phyloP scores from a whole-genome alignment of 2,113 vertebrate species.

The Seriola dumerili region DNA sequence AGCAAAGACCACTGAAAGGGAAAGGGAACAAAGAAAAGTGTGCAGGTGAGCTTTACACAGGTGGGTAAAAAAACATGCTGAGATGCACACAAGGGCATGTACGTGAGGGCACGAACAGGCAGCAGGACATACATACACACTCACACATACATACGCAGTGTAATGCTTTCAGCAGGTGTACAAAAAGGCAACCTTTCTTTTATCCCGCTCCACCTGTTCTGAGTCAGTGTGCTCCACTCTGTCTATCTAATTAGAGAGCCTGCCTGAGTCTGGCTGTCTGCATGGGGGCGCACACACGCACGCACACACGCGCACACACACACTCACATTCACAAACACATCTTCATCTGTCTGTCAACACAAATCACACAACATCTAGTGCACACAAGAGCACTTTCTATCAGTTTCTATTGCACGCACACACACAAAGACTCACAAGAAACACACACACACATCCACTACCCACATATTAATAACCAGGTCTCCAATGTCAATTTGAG shows the following conservation, averaged over 20 bases:
- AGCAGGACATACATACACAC: conserved; percentile 3
- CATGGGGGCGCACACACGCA: conserved; percentile 36
- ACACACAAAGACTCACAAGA: neutral
- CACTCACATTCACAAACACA: conserved; percentile 26
- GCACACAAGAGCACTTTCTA: conserved; percentile 54
- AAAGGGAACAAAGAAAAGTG: conserved; percentile 52
- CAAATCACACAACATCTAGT: conserved; percentile 56
- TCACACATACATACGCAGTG: conserved; percentile 14
- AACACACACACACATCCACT: conserved; percentile 31
- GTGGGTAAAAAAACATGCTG: conserved; percentile 58
- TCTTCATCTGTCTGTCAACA: conserved; percentile 48
- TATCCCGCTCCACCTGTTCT: conserved; percentile 61
- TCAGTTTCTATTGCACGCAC: conserved; percentile 27
- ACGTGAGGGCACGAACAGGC: conserved; percentile 34
- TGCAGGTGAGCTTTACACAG: conserved; percentile 55
- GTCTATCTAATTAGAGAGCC: conserved; percentile 75
- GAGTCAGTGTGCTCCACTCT: conserved; percentile 64
- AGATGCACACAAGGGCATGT: conserved; percentile 31
- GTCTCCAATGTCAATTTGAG: conserved; percentile 81
- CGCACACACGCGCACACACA: conserved; percentile 14
- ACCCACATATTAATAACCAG: conserved; percentile 73
- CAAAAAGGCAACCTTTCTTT: conserved; percentile 69
- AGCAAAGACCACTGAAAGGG: conserved; percentile 31
- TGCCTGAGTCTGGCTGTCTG: conserved; percentile 50
- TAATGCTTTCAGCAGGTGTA: conserved; percentile 60